Percentiles rank a stretch among this genome's conserved stretches.
These are phyloP conservation scores for Onthophagus taurus DNA, from an alignment of 1,140 invertebrate species.

Conservation along the genomic window DNA sequence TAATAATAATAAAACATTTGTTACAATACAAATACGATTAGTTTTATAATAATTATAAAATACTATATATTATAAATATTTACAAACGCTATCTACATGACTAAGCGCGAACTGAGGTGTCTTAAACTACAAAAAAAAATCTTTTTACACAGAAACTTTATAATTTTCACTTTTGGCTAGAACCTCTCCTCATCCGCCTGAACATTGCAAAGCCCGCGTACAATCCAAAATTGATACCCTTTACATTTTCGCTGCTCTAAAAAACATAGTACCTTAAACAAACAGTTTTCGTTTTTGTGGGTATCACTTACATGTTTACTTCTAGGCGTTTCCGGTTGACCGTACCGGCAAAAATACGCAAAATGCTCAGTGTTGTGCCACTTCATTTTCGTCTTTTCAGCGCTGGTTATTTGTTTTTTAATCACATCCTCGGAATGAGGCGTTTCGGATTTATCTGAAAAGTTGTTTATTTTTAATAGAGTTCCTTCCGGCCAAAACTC, in stretches of 20 bases:
- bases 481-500: slow-evolving; percentile 57
- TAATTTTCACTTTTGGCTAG: background rate
- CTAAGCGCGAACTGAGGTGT: too few relatives aligned
- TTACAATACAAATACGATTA: too few relatives aligned
- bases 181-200: slow-evolving; percentile 25
- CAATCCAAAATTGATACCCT: slow-evolving; percentile 56
- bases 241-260: slow-evolving; percentile 54
- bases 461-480: slow-evolving; percentile 58
- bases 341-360: slow-evolving; percentile 57
- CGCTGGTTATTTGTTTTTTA: slow-evolving; percentile 46
- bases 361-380: slow-evolving; percentile 62
- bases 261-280: background rate
- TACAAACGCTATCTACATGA: too few relatives aligned
- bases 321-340: slow-evolving; percentile 50
- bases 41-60: too few relatives aligned
- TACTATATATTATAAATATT: too few relatives aligned
- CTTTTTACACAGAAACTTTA: too few relatives aligned
- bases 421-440: slow-evolving; percentile 55
- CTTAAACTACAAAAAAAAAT: too few relatives aligned
- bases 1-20: too few relatives aligned
- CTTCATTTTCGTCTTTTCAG: slow-evolving; percentile 41
- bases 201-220: slow-evolving; percentile 53
- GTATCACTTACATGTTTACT: slow-evolving; percentile 48
- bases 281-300: background rate
- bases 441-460: slow-evolving; percentile 53